Base-by-base conservation (phyloP, 2,888 invertebrate species). In the Drosophila nr. perissopoda region DNA sequence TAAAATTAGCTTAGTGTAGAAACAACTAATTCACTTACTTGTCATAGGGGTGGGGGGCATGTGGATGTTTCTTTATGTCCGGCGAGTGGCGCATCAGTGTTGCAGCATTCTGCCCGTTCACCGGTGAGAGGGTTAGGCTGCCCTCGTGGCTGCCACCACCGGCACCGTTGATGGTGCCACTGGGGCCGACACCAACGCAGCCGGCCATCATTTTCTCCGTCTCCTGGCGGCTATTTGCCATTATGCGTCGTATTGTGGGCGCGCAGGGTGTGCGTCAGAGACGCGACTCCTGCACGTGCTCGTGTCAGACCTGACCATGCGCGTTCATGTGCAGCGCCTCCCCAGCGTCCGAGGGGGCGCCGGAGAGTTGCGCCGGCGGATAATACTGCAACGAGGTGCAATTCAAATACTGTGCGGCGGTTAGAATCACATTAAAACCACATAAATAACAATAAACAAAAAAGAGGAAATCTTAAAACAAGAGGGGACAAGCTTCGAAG, bases 281-380 rank as follows among this genome's bases (percentile, higher is more conserved):
- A 73, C 93, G 92, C 94, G 94, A 94, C 93, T 95, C 86, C 94
- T 95, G 94, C 93, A 94, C 95, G 87, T 92, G 93, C 91, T 94
- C 94, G 93, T 95, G 95, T 96, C 96, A 97, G 94, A 97, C 97
- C 93, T 97, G 97, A 82, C 97, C 97, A 93, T 97, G 97, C 27
- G 96, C 97, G 93, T 96, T 97, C 94, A 96, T 96, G 94, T 97
- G 97, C 67, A 97, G 95, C 78, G 96, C 95, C 89, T 97, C 97
- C 89, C 94, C 97, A 91, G 94, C 94, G 90, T 96, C 96, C 79
- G 94, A 94, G 54, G 94, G 94, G 33, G 76, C 73, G 16, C 82
- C 73, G n/a, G 82, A 76, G 90, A 97, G 96, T 94, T 97, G 97
- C 83, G 96, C 96, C 63, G 97, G 95, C 57, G 97, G 95, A 94